A percentile compares a stretch with the other conserved stretches of the same genome.
phyloP scores from a whole-genome alignment of 2,113 vertebrate genomes.

The Drymodes brunneopygia region DNA sequence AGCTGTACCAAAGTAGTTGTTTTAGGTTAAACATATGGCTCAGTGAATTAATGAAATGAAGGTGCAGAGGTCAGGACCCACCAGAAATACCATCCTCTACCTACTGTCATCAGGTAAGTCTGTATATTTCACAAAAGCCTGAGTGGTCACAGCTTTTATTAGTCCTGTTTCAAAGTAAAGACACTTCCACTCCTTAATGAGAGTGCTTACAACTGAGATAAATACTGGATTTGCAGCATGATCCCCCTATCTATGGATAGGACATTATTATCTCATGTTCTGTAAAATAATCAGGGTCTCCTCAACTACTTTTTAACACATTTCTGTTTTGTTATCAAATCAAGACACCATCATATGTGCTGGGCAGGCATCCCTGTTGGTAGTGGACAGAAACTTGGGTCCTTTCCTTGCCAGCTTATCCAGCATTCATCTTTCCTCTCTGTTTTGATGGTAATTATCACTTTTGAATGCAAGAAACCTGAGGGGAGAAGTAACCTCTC shows the following conservation, averaged over 20 bases:
- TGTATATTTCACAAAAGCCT: neutral
- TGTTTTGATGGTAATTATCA: constrained; percentile 54
- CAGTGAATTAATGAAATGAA: neutral
- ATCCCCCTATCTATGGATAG: neutral
- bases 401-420: constrained; percentile 36
- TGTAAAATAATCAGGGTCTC: neutral
- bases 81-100: neutral
- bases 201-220: neutral
- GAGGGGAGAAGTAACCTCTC: constrained; percentile 31
- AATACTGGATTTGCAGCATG: neutral
- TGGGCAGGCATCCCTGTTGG: neutral
- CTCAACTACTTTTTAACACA: neutral
- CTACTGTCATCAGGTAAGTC: neutral
- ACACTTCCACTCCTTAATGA: neutral
- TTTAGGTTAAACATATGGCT: neutral
- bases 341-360: fast-evolving
- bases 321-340: neutral
- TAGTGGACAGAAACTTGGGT: neutral
- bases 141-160: neutral
- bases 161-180: neutral
- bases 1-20: neutral
- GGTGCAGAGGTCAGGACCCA: neutral
- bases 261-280: neutral
- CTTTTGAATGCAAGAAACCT: constrained; percentile 42
- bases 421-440: constrained; percentile 11